Evolutionary conservation across 2,888 invertebrate species (phyloP).

Genomic region (Xestoiulus laeticollis): DNA sequence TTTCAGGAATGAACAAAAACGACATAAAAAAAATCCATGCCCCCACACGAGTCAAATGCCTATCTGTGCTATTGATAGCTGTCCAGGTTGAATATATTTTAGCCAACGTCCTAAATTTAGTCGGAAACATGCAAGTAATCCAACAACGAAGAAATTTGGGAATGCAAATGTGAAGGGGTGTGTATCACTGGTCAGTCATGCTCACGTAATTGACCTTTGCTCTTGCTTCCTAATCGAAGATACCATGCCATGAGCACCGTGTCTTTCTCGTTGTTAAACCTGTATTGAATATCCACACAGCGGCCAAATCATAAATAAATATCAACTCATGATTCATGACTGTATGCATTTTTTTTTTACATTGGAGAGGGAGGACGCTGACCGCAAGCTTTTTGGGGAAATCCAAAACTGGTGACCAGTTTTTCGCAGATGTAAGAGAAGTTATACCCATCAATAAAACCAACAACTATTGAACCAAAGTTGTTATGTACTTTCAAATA

Average conservation of each 20-base stretch:
- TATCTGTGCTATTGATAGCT: not conserved
- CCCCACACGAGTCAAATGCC: constrained; percentile 33
- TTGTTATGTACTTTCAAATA: too few relatives aligned
- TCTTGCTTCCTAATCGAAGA: not conserved
- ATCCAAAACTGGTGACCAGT: not conserved
- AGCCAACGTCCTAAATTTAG: not conserved
- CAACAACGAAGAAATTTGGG: not conserved
- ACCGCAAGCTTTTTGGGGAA: not conserved
- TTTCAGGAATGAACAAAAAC: not conserved
- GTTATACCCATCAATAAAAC: too few relatives aligned
- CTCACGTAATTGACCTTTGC: not conserved
- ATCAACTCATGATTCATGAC: not conserved
- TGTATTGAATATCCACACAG: not conserved
- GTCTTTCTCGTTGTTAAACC: not conserved
- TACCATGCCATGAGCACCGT: not conserved
- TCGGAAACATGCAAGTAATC: not conserved
- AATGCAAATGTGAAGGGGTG: not conserved
- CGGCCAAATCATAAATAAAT: not conserved
- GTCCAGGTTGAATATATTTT: constrained; percentile 3
- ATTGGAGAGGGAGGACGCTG: not conserved
- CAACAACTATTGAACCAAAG: not conserved
- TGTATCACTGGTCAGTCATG: not conserved
- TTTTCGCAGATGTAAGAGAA: too few relatives aligned
- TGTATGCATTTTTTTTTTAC: not conserved
- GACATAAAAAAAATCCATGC: not conserved